Evolutionary conservation across 2,113 vertebrate genomes (phyloP).

Genomic region (Crocuta crocuta): DNA sequence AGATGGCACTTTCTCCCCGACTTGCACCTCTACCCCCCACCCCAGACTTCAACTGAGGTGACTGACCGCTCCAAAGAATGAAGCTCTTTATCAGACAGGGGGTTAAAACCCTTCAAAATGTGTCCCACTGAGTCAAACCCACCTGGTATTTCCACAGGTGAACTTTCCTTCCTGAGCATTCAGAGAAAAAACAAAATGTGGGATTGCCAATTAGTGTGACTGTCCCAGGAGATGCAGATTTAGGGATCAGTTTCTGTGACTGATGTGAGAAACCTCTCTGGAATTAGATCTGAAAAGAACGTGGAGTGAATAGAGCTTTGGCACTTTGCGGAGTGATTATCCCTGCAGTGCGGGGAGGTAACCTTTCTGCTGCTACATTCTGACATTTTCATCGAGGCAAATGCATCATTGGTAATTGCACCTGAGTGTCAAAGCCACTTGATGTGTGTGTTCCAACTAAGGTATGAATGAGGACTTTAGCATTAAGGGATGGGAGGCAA

Average conservation of each 20-base stretch:
- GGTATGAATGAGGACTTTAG: constrained; percentile 72
- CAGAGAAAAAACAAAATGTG: constrained; percentile 44
- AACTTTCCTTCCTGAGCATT: neutral
- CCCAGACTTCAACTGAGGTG: neutral
- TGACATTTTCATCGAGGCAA: constrained; percentile 83
- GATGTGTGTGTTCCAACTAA: constrained; percentile 78
- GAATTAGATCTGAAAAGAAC: neutral
- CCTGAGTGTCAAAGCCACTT: constrained; percentile 77
- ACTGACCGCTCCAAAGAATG: neutral
- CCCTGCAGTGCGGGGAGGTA: constrained; percentile 71
- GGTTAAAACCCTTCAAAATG: neutral
- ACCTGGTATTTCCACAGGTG: neutral
- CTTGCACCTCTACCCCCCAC: neutral
- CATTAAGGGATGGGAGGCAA: constrained; percentile 61
- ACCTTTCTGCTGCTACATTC: constrained; percentile 76
- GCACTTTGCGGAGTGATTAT: constrained; percentile 70
- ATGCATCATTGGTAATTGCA: constrained; percentile 82
- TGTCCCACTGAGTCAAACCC: neutral
- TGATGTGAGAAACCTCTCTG: constrained; percentile 27
- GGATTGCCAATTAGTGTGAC: constrained; percentile 42
- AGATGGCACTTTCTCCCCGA: neutral
- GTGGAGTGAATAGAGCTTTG: constrained; percentile 5
- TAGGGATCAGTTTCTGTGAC: constrained; percentile 55
- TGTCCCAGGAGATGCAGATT: constrained; percentile 55
- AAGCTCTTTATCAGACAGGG: neutral